Conservation (phyloP, 2,113 vertebrate species). For the Carassius carassius region DNA sequence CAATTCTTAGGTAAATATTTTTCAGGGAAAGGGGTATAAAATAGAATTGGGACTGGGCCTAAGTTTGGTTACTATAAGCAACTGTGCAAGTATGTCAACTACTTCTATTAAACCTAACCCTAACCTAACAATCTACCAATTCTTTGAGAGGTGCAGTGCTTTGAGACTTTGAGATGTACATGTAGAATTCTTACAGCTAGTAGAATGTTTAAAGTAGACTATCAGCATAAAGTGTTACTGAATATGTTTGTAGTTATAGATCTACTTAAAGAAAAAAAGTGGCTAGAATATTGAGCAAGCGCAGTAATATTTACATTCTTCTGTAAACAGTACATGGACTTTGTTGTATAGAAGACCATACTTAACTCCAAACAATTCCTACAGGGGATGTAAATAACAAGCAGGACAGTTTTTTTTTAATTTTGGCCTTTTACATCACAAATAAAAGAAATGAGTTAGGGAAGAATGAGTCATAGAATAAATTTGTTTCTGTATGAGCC, state of each 20-base stretch:
- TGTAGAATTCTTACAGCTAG: too few relatives aligned
- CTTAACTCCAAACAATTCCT: constrained; percentile 6
- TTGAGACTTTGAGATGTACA: too few relatives aligned
- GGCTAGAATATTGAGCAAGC: constrained; percentile 9
- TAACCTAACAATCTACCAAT: too few relatives aligned
- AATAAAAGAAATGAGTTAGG: constrained; percentile 25
- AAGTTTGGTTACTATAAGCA: not conserved
- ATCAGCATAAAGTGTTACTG: too few relatives aligned
- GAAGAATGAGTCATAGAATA: not conserved
- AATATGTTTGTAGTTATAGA: not conserved
- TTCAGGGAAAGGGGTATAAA: too few relatives aligned
- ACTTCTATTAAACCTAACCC: too few relatives aligned
- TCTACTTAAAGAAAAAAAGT: too few relatives aligned
- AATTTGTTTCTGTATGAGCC: not conserved
- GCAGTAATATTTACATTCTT: constrained; percentile 10
- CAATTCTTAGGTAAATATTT: too few relatives aligned
- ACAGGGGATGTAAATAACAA: not conserved
- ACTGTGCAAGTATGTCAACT: too few relatives aligned
- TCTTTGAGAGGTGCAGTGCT: too few relatives aligned
- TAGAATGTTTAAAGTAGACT: too few relatives aligned
- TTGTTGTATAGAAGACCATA: not conserved
- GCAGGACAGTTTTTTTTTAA: not conserved
- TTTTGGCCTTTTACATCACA: not conserved
- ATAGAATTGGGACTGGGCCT: not conserved
- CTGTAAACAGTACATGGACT: too few relatives aligned